A percentile compares a stretch with the other conserved stretches of the same genome.
phyloP scores from a whole-genome alignment of 2,888 invertebrate species.

The Aphrophora alni region DNA sequence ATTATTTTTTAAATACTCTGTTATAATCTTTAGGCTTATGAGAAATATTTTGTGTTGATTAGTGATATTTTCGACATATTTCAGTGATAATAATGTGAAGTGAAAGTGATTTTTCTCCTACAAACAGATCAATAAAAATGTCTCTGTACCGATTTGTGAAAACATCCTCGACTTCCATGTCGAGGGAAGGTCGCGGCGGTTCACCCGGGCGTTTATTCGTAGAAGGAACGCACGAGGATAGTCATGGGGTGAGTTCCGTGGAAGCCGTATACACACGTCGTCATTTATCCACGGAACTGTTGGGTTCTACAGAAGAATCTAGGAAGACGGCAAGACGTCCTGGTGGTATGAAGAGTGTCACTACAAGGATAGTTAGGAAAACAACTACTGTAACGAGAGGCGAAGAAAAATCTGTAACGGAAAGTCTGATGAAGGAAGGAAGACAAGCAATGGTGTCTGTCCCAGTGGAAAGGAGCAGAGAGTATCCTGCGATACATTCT shows the following conservation, averaged over 20 bases:
- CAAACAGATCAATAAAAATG: conserved; percentile 29
- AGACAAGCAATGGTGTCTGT: conserved; percentile 57
- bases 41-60: not conserved
- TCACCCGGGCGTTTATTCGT: conserved; percentile 69
- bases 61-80: not conserved
- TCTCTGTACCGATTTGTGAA: conserved; percentile 47
- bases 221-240: conserved; percentile 62
- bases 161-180: conserved; percentile 39
- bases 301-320: conserved; percentile 61
- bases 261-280: conserved; percentile 84
- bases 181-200: conserved; percentile 39
- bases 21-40: too few species aligned
- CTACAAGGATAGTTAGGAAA: conserved; percentile 84
- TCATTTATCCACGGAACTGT: conserved; percentile 81
- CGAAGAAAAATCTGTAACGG: conserved; percentile 77
- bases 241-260: conserved; percentile 60
- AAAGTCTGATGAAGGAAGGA: conserved; percentile 68
- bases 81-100: not conserved
- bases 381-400: conserved; percentile 88
- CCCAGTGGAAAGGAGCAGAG: conserved; percentile 28
- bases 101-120: not conserved
- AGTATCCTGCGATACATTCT: conserved; percentile 62
- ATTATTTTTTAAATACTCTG: too few species aligned
- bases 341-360: conserved; percentile 77
- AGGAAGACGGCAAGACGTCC: conserved; percentile 29